These are phyloP conservation scores for Corythornis leucogaster DNA, from an alignment of 2,797 vertebrate species.

Conservation along the genomic window DNA sequence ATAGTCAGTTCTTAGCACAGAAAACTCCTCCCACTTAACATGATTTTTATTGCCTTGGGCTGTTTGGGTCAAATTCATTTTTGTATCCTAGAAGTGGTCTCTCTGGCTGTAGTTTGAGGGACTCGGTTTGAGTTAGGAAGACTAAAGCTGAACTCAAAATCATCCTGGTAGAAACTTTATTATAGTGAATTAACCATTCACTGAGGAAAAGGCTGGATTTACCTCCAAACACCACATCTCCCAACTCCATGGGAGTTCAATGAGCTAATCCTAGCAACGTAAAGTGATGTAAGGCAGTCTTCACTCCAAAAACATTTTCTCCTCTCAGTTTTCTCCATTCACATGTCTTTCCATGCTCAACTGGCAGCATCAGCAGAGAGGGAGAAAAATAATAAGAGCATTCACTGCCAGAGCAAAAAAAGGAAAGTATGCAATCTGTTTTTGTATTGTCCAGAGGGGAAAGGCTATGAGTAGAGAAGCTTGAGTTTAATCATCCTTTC, in stretches of 20 bases:
- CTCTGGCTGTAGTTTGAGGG: neutral
- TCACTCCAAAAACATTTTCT: neutral
- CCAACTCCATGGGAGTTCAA: neutral
- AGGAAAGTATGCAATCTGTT: neutral
- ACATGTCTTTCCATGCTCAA: conserved; percentile 11
- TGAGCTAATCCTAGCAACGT: conserved; percentile 7
- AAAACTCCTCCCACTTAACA: neutral
- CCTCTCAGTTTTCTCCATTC: neutral
- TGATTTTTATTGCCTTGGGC: neutral
- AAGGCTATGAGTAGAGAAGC: neutral
- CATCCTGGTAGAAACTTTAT: neutral
- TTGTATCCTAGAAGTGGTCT: neutral
- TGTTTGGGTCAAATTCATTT: neutral
- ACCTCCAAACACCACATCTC: neutral
- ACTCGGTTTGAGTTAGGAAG: neutral
- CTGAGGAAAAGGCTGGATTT: neutral
- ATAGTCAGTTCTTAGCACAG: neutral
- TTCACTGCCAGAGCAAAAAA: neutral
- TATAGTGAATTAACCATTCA: neutral
- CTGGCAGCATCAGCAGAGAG: neutral
- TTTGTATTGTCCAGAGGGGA: neutral
- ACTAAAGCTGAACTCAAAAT: neutral
- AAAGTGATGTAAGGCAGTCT: neutral
- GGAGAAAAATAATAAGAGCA: neutral
- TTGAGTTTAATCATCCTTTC: neutral